phyloP scores from a whole-genome alignment of 2,888 invertebrate species.

The Uloborus plumipes region DNA sequence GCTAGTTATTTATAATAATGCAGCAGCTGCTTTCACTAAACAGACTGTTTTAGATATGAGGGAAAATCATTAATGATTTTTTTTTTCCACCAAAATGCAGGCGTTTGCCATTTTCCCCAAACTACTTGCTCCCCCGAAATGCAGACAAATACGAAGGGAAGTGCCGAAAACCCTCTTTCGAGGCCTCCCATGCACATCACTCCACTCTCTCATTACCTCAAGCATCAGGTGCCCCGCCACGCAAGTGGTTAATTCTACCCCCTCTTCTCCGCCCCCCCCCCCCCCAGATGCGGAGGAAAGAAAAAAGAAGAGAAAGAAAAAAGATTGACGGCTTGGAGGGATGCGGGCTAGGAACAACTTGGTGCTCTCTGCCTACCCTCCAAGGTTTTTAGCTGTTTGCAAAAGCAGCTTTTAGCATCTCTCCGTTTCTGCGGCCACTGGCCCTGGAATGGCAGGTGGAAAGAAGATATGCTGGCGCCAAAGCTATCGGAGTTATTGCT shows the following conservation, averaged over 20 bases:
- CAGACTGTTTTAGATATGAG: too few relatives aligned
- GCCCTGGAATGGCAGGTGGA: slow-evolving; percentile 38
- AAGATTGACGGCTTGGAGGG: slow-evolving; percentile 25
- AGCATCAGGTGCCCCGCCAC: slow-evolving; percentile 42
- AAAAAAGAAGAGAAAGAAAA: background rate
- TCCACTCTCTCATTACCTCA: slow-evolving; percentile 45
- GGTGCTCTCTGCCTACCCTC: background rate
- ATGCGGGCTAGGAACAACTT: slow-evolving; percentile 2
- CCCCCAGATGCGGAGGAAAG: too few relatives aligned
- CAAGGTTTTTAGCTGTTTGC: slow-evolving; percentile 1
- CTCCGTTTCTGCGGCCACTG: slow-evolving; percentile 14
- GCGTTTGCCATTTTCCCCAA: too few relatives aligned
- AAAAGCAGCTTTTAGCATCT: slow-evolving; percentile 22
- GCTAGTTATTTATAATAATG: too few relatives aligned
- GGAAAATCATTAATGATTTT: too few relatives aligned
- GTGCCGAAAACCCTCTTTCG: too few relatives aligned
- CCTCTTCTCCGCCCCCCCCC: slow-evolving; percentile 1
- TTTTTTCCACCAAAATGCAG: too few relatives aligned
- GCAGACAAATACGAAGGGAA: too few relatives aligned
- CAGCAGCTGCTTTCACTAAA: too few relatives aligned
- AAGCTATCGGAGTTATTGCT: too few relatives aligned
- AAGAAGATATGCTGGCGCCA: background rate
- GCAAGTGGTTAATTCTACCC: slow-evolving; percentile 42
- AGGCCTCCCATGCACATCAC: slow-evolving; percentile 6
- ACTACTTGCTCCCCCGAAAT: too few relatives aligned